Evolutionary conservation across 2,797 vertebrate species (phyloP).

Genomic region (Pitangus sulphuratus): DNA sequence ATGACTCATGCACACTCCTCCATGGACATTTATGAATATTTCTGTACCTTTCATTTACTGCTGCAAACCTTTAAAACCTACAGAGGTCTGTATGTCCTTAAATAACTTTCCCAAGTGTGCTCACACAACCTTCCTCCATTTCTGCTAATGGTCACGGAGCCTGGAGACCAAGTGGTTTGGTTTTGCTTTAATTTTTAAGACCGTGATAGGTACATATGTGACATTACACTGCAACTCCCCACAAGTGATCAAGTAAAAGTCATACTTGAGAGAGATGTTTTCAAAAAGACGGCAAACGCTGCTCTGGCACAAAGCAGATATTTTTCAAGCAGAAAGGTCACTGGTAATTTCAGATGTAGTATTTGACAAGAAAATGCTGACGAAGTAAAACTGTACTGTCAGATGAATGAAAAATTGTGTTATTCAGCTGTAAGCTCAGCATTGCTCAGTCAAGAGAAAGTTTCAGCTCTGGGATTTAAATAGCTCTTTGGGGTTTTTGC

Average conservation of each 20-base stretch:
- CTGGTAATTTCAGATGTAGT: slow-evolving; percentile 6
- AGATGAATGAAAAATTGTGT: slow-evolving; percentile 17
- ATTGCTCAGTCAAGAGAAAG: neutral
- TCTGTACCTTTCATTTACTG: neutral
- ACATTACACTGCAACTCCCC: neutral
- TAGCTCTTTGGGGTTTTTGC: neutral
- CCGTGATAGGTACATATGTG: neutral
- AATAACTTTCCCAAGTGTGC: neutral
- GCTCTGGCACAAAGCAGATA: neutral
- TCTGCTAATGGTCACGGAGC: neutral
- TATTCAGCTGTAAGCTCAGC: neutral
- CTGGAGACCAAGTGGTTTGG: neutral
- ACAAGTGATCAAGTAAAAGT: neutral
- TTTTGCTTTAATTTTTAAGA: neutral
- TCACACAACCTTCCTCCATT: neutral
- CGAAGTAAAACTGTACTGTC: neutral
- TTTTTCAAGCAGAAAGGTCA: neutral
- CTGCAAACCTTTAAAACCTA: neutral
- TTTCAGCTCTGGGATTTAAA: neutral
- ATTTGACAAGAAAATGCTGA: slow-evolving; percentile 19
- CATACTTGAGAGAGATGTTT: neutral
- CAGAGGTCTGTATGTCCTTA: neutral
- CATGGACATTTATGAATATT: neutral
- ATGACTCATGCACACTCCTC: neutral
- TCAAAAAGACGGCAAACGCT: neutral